Base-by-base conservation (phyloP, 2,113 vertebrate species). In the Neodon shergylaensis region DNA sequence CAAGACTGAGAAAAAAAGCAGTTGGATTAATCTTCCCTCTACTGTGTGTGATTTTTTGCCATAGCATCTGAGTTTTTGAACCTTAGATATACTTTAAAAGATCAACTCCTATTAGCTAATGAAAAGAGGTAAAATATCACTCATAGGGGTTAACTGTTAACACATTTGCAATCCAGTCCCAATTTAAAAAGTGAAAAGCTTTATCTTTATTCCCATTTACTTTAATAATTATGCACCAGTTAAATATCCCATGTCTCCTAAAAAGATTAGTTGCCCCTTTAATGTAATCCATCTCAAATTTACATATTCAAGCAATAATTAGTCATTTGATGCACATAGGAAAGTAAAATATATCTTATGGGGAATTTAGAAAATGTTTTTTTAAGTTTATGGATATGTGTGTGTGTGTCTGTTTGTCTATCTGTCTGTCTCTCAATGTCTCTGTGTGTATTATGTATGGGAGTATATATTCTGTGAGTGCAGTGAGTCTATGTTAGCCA, bases 181-280 rank as follows among this genome's bases (percentile, higher is more conserved):
- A 92, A 93, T 87, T 88, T 92, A 5, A 61, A 86, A 91, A 86
- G 36, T 72, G 68, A 92, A 88, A 70, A 33, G n/a, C 77, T 49
- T 87, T 39, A 90, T n/a, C 93, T 97, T 95, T 74, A 77, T 39
- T 96, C 87, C 2, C 7, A 83, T 89, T 91, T 91, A 47, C 47
- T 83, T 93, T 86, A 93, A 87, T 83, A 82, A 88, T 72, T 47
- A 13, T 61, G 49, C 7, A 84, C 88, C 0, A 91, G 47, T 88
- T 90, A 92, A 82, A 96, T 94, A 77, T 58, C 1, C 19, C 70
- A 63, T 79, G 17, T 73, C 68, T 66, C 14, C 39, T 89, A 74
- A 28, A 82, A 82, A 84, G 61, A 77, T 92, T 74, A 65, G 19
- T 84, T 87, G 82, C 28, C 52, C 22, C 39, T 78, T 91, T 73